Evolutionary conservation across 2,113 vertebrate genomes (phyloP).

Genomic region (Cyprinodon tularosa): DNA sequence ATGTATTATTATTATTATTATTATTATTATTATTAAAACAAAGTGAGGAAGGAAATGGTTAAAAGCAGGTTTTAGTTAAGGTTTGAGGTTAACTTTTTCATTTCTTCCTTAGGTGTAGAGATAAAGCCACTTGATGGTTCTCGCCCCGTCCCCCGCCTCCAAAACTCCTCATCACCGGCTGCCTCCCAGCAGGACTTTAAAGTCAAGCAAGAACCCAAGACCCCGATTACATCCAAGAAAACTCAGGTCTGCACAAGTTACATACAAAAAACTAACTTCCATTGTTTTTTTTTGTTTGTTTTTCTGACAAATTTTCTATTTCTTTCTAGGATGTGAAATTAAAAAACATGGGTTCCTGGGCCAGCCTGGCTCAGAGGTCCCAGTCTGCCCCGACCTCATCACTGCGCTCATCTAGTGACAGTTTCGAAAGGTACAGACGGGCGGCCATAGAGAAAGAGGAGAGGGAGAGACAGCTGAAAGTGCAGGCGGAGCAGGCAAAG

Average conservation of each 20-base stretch:
- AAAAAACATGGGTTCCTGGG: slow-evolving; percentile 95
- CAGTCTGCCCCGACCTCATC: slow-evolving; percentile 85
- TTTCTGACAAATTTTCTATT: neutral
- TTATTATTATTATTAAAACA: too few relatives aligned
- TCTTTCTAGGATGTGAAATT: slow-evolving; percentile 68
- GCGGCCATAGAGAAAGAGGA: slow-evolving; percentile 92
- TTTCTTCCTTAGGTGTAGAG: slow-evolving; percentile 79
- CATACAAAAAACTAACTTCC: neutral
- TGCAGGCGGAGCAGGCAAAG: slow-evolving; percentile 86
- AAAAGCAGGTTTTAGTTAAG: too few relatives aligned
- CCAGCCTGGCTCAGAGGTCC: slow-evolving; percentile 88
- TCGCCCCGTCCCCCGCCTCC: slow-evolving; percentile 80
- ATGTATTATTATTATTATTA: too few relatives aligned
- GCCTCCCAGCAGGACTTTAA: slow-evolving; percentile 82
- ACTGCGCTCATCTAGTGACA: slow-evolving; percentile 89
- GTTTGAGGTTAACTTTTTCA: neutral
- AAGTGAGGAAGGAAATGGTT: too few relatives aligned
- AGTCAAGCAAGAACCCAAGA: slow-evolving; percentile 89
- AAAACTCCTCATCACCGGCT: slow-evolving; percentile 77
- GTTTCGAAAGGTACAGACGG: slow-evolving; percentile 90
- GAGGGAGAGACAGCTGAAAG: slow-evolving; percentile 87
- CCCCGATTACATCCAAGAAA: slow-evolving; percentile 87
- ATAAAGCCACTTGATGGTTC: slow-evolving; percentile 83
- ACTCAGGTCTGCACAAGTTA: slow-evolving; percentile 66
- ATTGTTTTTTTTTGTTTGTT: neutral